These are phyloP conservation scores for Penaeus vannamei DNA, from an alignment of 1,140 invertebrate species.

Conservation along the genomic window DNA sequence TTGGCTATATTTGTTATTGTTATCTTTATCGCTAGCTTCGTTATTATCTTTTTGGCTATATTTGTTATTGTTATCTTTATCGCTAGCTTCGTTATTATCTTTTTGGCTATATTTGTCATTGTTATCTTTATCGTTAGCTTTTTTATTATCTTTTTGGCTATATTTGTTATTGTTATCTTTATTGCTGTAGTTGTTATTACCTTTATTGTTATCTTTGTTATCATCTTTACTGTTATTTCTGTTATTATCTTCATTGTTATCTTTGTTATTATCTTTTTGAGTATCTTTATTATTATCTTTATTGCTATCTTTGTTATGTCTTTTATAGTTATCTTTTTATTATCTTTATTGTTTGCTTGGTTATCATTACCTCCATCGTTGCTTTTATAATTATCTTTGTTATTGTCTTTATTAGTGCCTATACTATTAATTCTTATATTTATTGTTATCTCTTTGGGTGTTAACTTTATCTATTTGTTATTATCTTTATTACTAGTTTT, in stretches of 20 bases:
- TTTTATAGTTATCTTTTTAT: not conserved
- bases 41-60: not conserved
- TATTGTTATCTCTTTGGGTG: no score
- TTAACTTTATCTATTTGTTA: no score
- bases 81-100: not conserved
- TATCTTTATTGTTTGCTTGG: not conserved
- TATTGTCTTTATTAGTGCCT: no score
- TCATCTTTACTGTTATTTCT: no score
- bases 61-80: not conserved
- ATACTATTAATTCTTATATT: no score
- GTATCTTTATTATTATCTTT: not conserved
- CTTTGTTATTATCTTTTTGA: not conserved
- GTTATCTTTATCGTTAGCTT: not conserved
- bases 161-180: slow-evolving; percentile 12
- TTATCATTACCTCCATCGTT: not conserved
- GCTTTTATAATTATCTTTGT: not conserved
- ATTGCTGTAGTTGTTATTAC: not conserved
- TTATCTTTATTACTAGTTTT: no score
- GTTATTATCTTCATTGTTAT: no score
- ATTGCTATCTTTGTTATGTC: not conserved
- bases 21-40: not conserved
- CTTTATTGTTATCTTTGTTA: not conserved
- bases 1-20: not conserved
- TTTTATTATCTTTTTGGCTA: not conserved
- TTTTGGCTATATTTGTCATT: not conserved